Conservation (phyloP, 2,113 vertebrate genomes). For the Triplophysa dalaica region DNA sequence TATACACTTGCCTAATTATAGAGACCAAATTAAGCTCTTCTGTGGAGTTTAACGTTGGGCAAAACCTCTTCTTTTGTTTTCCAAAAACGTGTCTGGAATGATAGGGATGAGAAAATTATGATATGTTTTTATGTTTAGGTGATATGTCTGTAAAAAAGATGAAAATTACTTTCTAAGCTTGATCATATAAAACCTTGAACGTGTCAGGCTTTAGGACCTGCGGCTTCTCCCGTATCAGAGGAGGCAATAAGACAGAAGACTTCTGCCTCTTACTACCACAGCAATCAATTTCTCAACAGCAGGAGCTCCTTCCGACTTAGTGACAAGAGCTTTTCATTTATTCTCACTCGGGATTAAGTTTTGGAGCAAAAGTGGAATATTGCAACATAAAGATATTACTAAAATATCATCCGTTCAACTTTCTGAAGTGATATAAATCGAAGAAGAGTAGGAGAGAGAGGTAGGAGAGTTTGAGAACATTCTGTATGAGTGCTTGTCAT, state of each 20-base stretch:
- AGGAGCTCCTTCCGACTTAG: constrained; percentile 60
- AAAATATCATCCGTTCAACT: constrained; percentile 35
- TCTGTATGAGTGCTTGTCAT: background rate
- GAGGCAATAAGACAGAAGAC: constrained; percentile 54
- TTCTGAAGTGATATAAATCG: constrained; percentile 30
- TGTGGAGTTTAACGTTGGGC: too few species aligned
- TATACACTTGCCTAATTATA: too few species aligned
- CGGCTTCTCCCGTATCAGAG: constrained; percentile 28
- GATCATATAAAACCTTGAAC: background rate
- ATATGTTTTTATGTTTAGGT: too few species aligned
- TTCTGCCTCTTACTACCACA: constrained; percentile 67
- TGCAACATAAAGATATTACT: background rate
- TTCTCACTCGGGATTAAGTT: constrained; percentile 34
- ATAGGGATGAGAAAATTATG: too few species aligned
- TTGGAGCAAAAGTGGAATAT: constrained; percentile 37
- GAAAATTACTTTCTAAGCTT: background rate
- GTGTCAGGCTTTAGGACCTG: constrained; percentile 73
- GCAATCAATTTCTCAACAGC: constrained; percentile 73
- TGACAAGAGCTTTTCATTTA: constrained; percentile 43
- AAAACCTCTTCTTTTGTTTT: too few species aligned
- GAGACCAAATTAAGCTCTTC: too few species aligned
- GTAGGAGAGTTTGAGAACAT: constrained; percentile 25
- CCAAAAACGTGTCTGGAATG: too few species aligned
- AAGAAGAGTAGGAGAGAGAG: constrained; percentile 34
- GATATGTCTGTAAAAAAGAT: background rate